Evolutionary conservation across 2,113 vertebrate genomes (phyloP).

Genomic region (Elanus axillaris): DNA sequence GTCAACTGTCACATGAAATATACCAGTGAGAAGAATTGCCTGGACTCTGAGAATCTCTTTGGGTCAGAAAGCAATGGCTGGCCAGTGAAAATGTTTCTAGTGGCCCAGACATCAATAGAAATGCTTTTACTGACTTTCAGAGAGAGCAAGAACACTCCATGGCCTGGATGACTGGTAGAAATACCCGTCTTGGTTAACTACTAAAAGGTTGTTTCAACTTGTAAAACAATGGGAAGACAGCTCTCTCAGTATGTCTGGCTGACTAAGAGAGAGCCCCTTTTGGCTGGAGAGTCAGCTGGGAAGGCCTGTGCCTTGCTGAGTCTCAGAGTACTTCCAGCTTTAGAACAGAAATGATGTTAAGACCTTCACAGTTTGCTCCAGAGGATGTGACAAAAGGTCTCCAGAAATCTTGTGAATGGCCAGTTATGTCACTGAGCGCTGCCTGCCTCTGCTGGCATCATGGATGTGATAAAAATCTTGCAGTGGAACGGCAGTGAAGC

Average conservation of each 20-base stretch:
- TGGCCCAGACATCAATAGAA: background rate
- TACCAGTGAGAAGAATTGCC: background rate
- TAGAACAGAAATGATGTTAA: background rate
- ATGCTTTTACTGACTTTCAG: background rate
- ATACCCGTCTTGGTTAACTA: background rate
- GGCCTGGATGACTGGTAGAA: background rate
- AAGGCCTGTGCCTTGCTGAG: background rate
- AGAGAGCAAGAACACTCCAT: background rate
- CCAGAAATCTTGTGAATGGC: conserved; percentile 46
- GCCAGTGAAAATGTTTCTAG: background rate
- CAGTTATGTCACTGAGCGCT: background rate
- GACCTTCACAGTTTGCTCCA: background rate
- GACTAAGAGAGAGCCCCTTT: background rate
- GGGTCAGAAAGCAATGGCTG: background rate
- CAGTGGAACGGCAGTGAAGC: conserved; percentile 47
- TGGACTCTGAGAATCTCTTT: background rate
- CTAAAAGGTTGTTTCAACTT: background rate
- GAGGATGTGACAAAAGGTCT: conserved; percentile 37
- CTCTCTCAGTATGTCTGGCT: background rate
- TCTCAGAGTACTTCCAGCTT: background rate
- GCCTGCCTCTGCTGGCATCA: background rate
- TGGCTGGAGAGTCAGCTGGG: background rate
- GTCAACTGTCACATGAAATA: background rate
- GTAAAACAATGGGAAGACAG: background rate
- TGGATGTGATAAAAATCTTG: conserved; percentile 43